Base-by-base conservation (phyloP, 2,113 vertebrate genomes). In the Paratilapia polleni region DNA sequence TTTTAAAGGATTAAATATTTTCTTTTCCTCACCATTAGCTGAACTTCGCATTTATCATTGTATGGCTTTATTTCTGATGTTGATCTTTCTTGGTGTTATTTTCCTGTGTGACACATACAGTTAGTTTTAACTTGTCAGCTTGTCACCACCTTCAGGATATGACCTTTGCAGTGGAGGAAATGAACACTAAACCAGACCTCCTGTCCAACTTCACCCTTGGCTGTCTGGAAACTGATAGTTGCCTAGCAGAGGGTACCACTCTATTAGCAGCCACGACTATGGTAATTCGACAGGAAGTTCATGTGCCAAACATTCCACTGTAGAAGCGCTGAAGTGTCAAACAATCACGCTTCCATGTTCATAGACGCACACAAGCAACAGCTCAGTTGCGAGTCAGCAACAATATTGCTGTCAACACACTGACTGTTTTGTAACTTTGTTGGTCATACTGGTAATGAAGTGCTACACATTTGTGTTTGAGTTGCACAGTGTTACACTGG, bases 151-250 rank as follows among this genome's bases (percentile, higher is more conserved):
- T 94, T 31, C 87, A 91, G 87, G 89, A 88, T 2, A 85, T 91
- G 87, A 90, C 91, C 54, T 95, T 93, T 66, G 70, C 88, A 34
- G 90, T 92, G 77, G 91, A 95, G 74, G 89, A 95, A 91, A 94
- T 94, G 22, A 94, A 94, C 78, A 84, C 70, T 57, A 90, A 87
- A 57, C 64, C 87, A 52, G 24, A 22, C 58, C 74, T 92, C 62
- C 84, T 95, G 38, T 84, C 90, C 13, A 94, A 64, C 26, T 24
- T 95, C 34, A 93, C 90, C 14, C 81, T 93, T 62, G 83, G 90
- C 49, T 95, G 93, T 58, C 78, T 86, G 80, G 87, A 91, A 68
- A 88, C 92, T 47, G 94, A 96, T 81, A 90, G 91, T n/a, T 95
- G 93, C 81, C 82, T 90, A 17, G 84, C 92, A 17, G 89, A 94